phyloP scores from a whole-genome alignment of 1,140 invertebrate genomes.

The Ceratosolen fusciceps region DNA sequence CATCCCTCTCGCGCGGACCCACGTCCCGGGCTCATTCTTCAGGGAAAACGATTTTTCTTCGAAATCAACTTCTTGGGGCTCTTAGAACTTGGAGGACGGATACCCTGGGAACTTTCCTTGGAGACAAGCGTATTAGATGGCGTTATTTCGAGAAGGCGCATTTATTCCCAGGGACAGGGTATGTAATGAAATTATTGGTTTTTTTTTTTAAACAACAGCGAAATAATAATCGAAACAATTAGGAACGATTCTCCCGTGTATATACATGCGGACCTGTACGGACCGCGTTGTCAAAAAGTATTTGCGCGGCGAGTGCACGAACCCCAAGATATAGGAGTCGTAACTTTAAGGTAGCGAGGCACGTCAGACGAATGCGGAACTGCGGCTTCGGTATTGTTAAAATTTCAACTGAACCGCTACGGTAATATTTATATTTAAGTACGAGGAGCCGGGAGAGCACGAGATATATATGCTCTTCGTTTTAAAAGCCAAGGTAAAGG shows the following conservation, averaged over 20 bases:
- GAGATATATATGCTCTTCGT: too few relatives aligned
- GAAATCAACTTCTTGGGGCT: not conserved
- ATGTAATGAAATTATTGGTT: not conserved
- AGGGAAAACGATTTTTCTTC: conserved; percentile 3
- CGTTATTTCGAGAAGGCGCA: not conserved
- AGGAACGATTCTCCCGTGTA: not conserved
- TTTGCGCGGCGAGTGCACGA: not conserved
- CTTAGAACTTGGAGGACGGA: not conserved
- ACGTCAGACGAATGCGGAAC: not conserved
- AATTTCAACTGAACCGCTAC: too few relatives aligned
- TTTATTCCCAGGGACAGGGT: not conserved
- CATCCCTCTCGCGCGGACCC: too few relatives aligned
- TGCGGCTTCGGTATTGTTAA: not conserved
- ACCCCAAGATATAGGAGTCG: not conserved
- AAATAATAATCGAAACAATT: too few relatives aligned
- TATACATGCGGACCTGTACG: not conserved
- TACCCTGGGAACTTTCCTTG: not conserved
- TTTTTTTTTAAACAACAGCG: not conserved
- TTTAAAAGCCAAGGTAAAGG: too few relatives aligned
- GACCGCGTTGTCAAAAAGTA: not conserved
- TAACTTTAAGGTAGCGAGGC: not conserved
- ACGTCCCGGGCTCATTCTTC: too few relatives aligned
- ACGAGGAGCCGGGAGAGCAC: too few relatives aligned
- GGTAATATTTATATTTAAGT: too few relatives aligned
- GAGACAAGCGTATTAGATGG: not conserved